Conservation (phyloP, 35 echinoderm and acorn worm genomes). For the Nesometra sesokonis region DNA sequence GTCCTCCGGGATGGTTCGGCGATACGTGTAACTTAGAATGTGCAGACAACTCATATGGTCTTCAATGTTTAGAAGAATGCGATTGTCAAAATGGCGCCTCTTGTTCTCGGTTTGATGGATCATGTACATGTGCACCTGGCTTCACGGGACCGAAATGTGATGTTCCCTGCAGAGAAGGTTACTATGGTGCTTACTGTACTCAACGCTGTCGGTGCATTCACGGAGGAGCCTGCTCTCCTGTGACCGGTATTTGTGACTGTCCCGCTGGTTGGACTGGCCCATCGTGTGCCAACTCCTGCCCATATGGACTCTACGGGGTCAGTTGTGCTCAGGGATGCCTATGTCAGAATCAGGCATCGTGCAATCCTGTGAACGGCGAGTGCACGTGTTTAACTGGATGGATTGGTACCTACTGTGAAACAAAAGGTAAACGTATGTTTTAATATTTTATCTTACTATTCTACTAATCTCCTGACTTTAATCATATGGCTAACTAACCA, state of each 20-base stretch:
- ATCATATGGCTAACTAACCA: too few relatives aligned
- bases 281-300: neutral
- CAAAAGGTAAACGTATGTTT: neutral
- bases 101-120: conserved; percentile 37
- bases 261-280: neutral
- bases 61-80: conserved; percentile 48
- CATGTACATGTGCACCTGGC: conserved; percentile 61
- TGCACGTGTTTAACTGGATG: conserved; percentile 70
- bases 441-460: too few relatives aligned
- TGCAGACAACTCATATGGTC: conserved; percentile 36
- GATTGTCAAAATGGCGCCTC: conserved; percentile 47
- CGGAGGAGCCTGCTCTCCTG: conserved; percentile 18
- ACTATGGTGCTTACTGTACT: conserved; percentile 46
- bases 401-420: conserved; percentile 54
- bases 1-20: conserved; percentile 62
- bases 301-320: conserved; percentile 25
- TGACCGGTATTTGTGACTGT: neutral
- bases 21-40: conserved; percentile 42
- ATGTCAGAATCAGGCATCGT: conserved; percentile 39
- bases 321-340: conserved; percentile 42
- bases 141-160: conserved; percentile 33
- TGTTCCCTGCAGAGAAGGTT: conserved; percentile 32
- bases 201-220: conserved; percentile 37
- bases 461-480: too few relatives aligned
- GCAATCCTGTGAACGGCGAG: conserved; percentile 17